These are phyloP conservation scores for Piprites chloris DNA, from an alignment of 2,113 vertebrate genomes.

Conservation along the genomic window DNA sequence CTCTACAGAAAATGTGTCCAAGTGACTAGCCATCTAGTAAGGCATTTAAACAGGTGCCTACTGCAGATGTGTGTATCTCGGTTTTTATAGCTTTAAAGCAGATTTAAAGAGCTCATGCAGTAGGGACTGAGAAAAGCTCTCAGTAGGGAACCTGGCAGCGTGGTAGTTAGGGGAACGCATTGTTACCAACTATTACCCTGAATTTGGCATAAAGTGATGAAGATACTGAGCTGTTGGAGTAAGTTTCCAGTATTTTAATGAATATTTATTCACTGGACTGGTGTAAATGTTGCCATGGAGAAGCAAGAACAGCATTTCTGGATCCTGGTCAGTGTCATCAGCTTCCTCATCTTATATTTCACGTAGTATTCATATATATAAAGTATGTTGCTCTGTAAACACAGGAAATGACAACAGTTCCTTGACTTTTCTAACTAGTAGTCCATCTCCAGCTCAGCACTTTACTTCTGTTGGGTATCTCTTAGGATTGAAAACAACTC, in stretches of 20 bases:
- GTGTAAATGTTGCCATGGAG: background rate
- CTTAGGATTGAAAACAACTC: background rate
- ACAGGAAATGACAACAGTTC: background rate
- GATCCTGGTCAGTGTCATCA: background rate
- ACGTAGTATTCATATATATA: background rate
- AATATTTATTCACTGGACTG: background rate
- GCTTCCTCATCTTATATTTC: background rate
- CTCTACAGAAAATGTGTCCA: background rate
- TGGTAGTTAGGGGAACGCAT: background rate
- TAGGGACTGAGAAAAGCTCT: background rate
- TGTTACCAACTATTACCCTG: background rate
- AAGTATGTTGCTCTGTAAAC: background rate
- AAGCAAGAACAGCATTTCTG: background rate
- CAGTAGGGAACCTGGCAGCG: background rate
- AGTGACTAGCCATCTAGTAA: background rate
- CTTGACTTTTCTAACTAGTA: background rate
- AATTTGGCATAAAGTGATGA: background rate
- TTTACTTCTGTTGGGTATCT: background rate
- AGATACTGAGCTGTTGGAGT: background rate
- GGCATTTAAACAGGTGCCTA: background rate
- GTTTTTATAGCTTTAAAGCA: background rate
- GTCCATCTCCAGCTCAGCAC: background rate
- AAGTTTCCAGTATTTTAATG: background rate
- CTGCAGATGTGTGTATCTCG: accelerated
- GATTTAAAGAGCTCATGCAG: background rate